These are phyloP conservation scores for Schizopygopsis malacanthus DNA, from an alignment of 2,797 vertebrate genomes.

Conservation along the genomic window DNA sequence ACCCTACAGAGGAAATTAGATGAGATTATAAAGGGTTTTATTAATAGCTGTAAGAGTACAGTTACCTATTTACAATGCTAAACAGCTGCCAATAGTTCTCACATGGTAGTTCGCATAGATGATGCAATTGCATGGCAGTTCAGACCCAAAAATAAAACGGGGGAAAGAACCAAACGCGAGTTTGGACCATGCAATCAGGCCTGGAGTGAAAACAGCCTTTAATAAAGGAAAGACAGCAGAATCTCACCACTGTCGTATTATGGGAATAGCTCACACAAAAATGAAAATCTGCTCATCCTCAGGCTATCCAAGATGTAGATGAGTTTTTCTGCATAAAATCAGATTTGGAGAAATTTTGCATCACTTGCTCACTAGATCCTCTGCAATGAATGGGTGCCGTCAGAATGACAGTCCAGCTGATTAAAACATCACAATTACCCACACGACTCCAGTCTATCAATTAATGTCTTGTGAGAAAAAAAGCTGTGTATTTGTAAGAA, in stretches of 20 bases:
- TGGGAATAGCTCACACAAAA: not conserved
- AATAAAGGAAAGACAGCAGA: not conserved
- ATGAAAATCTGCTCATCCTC: not conserved
- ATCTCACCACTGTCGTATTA: too few relatives aligned
- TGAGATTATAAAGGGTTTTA: not conserved
- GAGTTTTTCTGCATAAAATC: not conserved
- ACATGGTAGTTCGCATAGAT: not conserved
- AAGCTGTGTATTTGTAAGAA: not conserved
- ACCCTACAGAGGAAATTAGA: not conserved
- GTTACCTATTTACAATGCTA: not conserved
- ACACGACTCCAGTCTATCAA: not conserved
- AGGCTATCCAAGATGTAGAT: not conserved
- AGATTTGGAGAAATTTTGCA: not conserved
- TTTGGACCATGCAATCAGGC: not conserved
- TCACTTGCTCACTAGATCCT: not conserved
- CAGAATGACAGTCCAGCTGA: not conserved
- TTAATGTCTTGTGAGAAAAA: not conserved
- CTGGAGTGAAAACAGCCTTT: not conserved
- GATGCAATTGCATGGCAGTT: not conserved
- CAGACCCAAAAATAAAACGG: not conserved
- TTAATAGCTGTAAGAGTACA: not conserved
- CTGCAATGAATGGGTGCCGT: not conserved
- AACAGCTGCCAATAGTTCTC: not conserved
- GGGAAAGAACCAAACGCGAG: not conserved
- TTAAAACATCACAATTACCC: not conserved